These are phyloP conservation scores for Drosophila sordidula DNA, from an alignment of 2,888 invertebrate genomes.

Conservation along the genomic window DNA sequence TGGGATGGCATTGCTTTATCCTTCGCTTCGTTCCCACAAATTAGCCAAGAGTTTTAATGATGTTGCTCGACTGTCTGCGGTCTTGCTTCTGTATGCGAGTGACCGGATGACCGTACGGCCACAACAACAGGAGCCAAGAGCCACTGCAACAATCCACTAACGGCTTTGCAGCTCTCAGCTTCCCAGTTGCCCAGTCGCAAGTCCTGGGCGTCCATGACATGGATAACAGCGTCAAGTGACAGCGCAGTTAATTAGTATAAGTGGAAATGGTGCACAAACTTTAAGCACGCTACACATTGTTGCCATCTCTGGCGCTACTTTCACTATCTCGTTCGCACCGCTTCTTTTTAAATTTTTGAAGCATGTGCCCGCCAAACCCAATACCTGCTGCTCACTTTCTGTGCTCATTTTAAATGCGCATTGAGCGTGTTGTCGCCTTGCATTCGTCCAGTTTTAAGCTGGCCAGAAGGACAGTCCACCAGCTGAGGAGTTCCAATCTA, in stretches of 20 bases:
- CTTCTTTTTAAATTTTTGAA: slow-evolving; percentile 21
- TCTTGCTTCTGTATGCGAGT: slow-evolving; percentile 36
- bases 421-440: slow-evolving; percentile 51
- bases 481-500: slow-evolving; percentile 3
- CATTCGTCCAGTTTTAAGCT: slow-evolving; percentile 28
- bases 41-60: slow-evolving; percentile 65
- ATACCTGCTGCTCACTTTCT: slow-evolving; percentile 20
- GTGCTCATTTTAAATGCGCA: slow-evolving; percentile 63
- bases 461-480: slow-evolving; percentile 6
- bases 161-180: slow-evolving; percentile 19
- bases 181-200: slow-evolving; percentile 5
- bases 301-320: slow-evolving; percentile 36
- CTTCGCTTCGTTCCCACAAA: slow-evolving; percentile 13
- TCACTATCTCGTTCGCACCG: slow-evolving; percentile 7
- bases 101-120: slow-evolving; percentile 62
- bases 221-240: slow-evolving; percentile 71
- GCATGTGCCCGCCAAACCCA: slow-evolving; percentile 20
- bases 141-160: slow-evolving; percentile 24
- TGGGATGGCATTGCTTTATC: slow-evolving; percentile 31
- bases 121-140: slow-evolving; percentile 52
- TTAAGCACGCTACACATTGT: slow-evolving; percentile 58
- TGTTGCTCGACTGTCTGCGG: slow-evolving; percentile 67
- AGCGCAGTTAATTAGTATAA: slow-evolving; percentile 80
- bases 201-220: slow-evolving; percentile 34
- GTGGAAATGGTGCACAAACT: slow-evolving; percentile 78